Percentiles rank a stretch among this genome's conserved stretches.
These are phyloP conservation scores for Erebia aethiops DNA, from an alignment of 2,888 invertebrate species.

Conservation along the genomic window DNA sequence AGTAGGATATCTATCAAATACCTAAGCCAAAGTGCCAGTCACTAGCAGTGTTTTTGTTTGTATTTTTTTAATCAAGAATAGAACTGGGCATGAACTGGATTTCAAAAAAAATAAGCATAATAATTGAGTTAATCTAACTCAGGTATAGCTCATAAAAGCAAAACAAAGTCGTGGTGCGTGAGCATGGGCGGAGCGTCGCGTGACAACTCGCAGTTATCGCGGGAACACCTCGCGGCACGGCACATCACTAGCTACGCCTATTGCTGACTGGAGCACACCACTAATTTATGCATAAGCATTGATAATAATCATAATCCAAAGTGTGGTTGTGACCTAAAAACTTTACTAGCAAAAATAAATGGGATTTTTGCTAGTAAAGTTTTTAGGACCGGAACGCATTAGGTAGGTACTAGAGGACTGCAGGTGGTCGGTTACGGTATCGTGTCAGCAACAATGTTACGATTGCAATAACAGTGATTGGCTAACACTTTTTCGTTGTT, in stretches of 20 bases:
- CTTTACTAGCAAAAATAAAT: neutral
- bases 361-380: too few relatives aligned
- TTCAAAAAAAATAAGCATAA: constrained; percentile 2
- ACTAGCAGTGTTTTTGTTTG: too few relatives aligned
- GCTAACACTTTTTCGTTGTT: too few relatives aligned
- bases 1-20: too few relatives aligned
- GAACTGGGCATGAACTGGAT: too few relatives aligned
- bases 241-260: constrained; percentile 80
- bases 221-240: constrained; percentile 76
- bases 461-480: too few relatives aligned
- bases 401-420: too few relatives aligned
- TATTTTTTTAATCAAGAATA: too few relatives aligned
- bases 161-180: constrained; percentile 48
- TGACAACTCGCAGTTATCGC: constrained; percentile 71
- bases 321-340: constrained; percentile 8
- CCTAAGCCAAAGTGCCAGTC: too few relatives aligned
- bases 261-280: constrained; percentile 51
- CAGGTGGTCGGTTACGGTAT: too few relatives aligned
- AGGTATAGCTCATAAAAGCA: constrained; percentile 39
- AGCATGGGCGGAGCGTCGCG: constrained; percentile 80
- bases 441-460: too few relatives aligned
- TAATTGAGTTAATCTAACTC: constrained; percentile 13
- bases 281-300: constrained; percentile 26
- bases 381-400: too few relatives aligned
- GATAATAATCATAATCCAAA: constrained; percentile 21